Conservation (phyloP, 2,888 invertebrate species). For the Agonum fuliginosum region DNA sequence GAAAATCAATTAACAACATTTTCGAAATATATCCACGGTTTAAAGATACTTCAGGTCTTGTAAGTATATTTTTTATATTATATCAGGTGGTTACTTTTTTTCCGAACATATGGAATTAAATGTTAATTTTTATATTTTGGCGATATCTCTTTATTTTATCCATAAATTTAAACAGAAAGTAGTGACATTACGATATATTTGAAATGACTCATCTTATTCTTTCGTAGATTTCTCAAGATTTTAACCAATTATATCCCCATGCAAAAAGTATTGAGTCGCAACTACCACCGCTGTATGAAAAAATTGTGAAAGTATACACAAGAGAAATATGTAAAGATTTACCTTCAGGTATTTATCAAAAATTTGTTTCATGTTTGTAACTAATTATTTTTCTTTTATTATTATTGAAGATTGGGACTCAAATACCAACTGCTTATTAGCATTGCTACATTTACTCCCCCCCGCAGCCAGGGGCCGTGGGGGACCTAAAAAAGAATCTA, state of each 20-base stretch:
- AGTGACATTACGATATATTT: too few relatives aligned
- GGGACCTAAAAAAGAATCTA: not conserved
- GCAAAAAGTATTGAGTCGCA: not conserved
- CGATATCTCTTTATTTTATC: not conserved
- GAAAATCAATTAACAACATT: not conserved
- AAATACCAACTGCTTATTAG: not conserved
- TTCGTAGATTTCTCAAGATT: constrained; percentile 1
- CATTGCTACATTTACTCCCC: not conserved
- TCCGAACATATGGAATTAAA: too few relatives aligned
- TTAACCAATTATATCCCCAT: not conserved
- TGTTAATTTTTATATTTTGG: not conserved
- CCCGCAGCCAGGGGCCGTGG: not conserved
- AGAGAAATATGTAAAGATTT: not conserved
- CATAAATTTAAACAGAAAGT: not conserved
- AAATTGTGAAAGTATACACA: not conserved
- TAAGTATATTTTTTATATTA: not conserved
- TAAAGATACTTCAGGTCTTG: not conserved
- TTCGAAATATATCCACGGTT: not conserved
- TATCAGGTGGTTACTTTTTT: not conserved
- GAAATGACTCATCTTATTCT: not conserved
- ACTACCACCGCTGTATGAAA: not conserved
- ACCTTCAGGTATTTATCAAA: not conserved
- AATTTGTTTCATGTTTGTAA: too few relatives aligned
- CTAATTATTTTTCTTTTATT: not conserved
- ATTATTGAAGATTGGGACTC: not conserved